Conservation (phyloP, 2,797 vertebrate species). For the Clarias platycephalus region DNA sequence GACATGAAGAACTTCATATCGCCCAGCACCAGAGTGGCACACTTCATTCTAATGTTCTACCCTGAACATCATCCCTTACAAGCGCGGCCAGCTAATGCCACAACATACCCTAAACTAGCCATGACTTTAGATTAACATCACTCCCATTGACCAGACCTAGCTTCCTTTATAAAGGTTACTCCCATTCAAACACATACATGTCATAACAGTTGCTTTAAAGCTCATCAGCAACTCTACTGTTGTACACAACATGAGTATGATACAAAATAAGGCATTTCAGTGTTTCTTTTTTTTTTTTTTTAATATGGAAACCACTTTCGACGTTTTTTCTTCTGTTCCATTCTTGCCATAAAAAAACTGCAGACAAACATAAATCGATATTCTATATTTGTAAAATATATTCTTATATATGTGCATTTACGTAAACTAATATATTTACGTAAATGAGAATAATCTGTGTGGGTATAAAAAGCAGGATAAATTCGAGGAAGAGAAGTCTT, state of each 20-base stretch:
- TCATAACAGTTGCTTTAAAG: conserved; percentile 84
- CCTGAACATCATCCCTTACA: conserved; percentile 33
- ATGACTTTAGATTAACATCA: conserved; percentile 51
- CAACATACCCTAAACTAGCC: conserved; percentile 54
- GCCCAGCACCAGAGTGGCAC: conserved; percentile 43
- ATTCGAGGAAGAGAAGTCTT: conserved; percentile 65
- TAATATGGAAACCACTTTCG: conserved; percentile 89
- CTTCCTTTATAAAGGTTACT: conserved; percentile 33
- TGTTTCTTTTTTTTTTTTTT: conserved; percentile 85
- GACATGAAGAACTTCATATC: conserved; percentile 52
- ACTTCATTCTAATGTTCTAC: conserved; percentile 48
- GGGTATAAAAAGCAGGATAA: conserved; percentile 64
- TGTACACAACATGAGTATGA: conserved; percentile 84
- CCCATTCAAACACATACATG: conserved; percentile 48
- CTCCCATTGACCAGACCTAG: conserved; percentile 27
- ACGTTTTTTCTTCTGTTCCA: conserved; percentile 83
- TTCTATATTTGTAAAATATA: conserved; percentile 76
- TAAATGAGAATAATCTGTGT: conserved; percentile 76
- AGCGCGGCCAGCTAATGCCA: conserved; percentile 31
- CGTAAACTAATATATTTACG: conserved; percentile 56
- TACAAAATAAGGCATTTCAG: conserved; percentile 99
- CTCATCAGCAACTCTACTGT: conserved; percentile 67
- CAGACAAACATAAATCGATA: conserved; percentile 81
- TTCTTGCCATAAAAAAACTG: conserved; percentile 88
- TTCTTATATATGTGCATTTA: conserved; percentile 56